Percentiles rank a stretch among this genome's conserved stretches.
Evolutionary conservation across 2,113 vertebrate genomes (phyloP).

Genomic region (Collichthys lucidus): DNA sequence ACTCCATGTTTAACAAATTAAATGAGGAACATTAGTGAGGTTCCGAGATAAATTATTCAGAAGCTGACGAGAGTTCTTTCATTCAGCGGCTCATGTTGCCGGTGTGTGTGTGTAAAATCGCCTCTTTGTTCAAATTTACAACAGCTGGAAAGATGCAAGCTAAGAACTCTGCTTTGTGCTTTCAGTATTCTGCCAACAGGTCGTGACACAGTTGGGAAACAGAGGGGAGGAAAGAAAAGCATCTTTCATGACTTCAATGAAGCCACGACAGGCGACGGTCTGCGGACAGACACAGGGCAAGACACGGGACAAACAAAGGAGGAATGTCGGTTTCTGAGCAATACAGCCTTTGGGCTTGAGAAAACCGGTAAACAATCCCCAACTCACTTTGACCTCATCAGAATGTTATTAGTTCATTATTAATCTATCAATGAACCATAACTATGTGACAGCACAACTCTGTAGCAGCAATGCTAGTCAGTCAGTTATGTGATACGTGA

Average conservation of each 20-base stretch:
- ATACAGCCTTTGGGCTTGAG: constrained; percentile 47
- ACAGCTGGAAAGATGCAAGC: constrained; percentile 16
- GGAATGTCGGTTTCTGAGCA: constrained; percentile 18
- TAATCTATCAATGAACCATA: constrained; percentile 1
- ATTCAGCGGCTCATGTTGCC: constrained; percentile 18
- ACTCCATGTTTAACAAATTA: constrained; percentile 59
- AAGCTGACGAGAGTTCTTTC: constrained; percentile 32
- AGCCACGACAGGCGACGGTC: neutral
- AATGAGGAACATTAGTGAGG: constrained; percentile 34
- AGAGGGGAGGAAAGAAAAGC: neutral
- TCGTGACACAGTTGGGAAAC: neutral
- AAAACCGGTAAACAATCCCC: constrained; percentile 14
- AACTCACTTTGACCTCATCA: constrained; percentile 8
- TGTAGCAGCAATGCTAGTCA: too few species aligned
- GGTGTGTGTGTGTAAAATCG: neutral
- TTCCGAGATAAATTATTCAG: constrained; percentile 64
- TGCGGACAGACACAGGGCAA: constrained; percentile 15
- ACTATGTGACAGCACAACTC: neutral
- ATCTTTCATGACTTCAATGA: constrained; percentile 3
- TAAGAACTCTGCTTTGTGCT: neutral
- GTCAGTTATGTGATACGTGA: too few species aligned
- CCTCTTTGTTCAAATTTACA: constrained; percentile 7
- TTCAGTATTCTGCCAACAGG: neutral
- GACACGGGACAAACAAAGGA: constrained; percentile 26
- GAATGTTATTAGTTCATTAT: neutral